These are phyloP conservation scores for Cichladusa arquata DNA, from an alignment of 2,113 vertebrate genomes.

Conservation along the genomic window DNA sequence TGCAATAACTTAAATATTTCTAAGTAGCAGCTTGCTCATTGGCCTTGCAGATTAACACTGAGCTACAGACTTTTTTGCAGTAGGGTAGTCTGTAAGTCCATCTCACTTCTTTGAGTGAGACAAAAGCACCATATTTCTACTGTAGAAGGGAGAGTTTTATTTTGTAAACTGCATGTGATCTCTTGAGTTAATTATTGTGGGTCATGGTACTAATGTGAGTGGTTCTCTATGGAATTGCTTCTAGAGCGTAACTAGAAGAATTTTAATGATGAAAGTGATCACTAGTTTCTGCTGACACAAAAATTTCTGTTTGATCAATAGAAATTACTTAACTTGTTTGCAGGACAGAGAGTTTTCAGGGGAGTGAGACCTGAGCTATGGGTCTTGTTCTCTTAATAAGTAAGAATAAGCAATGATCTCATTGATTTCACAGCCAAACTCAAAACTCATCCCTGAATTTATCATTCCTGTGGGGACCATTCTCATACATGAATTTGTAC, in stretches of 20 bases:
- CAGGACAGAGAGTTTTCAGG: neutral
- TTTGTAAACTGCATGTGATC: neutral
- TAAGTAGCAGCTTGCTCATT: neutral
- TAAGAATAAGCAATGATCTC: neutral
- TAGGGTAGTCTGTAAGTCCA: neutral
- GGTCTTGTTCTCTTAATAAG: neutral
- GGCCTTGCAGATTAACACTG: neutral
- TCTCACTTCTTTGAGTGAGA: neutral
- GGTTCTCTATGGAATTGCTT: neutral
- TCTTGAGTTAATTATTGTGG: neutral
- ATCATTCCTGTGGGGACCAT: neutral
- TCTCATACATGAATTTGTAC: neutral
- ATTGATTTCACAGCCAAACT: neutral
- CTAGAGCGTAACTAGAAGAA: neutral
- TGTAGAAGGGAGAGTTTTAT: neutral
- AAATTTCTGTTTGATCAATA: neutral
- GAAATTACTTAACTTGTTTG: neutral
- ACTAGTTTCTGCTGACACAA: neutral
- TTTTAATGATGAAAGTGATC: neutral
- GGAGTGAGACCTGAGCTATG: neutral
- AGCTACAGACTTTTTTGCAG: neutral
- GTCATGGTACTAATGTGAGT: neutral
- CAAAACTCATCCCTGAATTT: neutral
- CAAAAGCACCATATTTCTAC: neutral
- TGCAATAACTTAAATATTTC: neutral